phyloP scores from a whole-genome alignment of 2,797 vertebrate species.

The Micromesistius poutassou region DNA sequence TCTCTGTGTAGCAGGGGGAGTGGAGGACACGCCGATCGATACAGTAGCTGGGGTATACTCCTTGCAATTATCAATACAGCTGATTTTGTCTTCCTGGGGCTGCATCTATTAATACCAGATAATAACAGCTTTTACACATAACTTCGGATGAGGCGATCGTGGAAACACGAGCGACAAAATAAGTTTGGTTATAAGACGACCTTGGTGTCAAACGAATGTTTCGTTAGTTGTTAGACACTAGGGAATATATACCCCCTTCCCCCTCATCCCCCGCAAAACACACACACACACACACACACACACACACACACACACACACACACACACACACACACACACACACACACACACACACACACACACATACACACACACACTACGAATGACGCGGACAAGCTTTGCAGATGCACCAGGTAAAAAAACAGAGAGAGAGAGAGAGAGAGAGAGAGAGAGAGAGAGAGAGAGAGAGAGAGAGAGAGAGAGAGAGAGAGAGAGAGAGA shows the following conservation, averaged over 20 bases:
- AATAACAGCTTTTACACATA: constrained; percentile 88
- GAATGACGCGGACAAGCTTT: too few species aligned
- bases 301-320: too few species aligned
- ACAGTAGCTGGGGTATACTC: constrained; percentile 93
- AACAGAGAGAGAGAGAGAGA: background rate
- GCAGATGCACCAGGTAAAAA: background rate
- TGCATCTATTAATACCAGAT: constrained; percentile 97
- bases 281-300: constrained; percentile 17
- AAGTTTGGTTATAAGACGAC: constrained; percentile 70
- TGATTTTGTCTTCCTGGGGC: constrained; percentile 96
- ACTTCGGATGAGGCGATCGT: constrained; percentile 56
- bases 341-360: constrained; percentile 1
- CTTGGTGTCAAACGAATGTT: constrained; percentile 71
- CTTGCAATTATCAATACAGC: constrained; percentile 99
- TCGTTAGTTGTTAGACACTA: constrained; percentile 54
- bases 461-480: background rate
- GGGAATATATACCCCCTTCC: constrained; percentile 51
- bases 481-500: background rate
- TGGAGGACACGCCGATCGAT: constrained; percentile 90
- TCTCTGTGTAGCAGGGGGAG: constrained; percentile 88
- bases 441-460: background rate
- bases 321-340: constrained; percentile 15
- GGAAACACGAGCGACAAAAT: constrained; percentile 29
- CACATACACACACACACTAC: too few species aligned
- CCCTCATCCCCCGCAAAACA: background rate